These are phyloP conservation scores for Zonotrichia albicollis DNA, from an alignment of 2,797 vertebrate genomes.

Conservation along the genomic window DNA sequence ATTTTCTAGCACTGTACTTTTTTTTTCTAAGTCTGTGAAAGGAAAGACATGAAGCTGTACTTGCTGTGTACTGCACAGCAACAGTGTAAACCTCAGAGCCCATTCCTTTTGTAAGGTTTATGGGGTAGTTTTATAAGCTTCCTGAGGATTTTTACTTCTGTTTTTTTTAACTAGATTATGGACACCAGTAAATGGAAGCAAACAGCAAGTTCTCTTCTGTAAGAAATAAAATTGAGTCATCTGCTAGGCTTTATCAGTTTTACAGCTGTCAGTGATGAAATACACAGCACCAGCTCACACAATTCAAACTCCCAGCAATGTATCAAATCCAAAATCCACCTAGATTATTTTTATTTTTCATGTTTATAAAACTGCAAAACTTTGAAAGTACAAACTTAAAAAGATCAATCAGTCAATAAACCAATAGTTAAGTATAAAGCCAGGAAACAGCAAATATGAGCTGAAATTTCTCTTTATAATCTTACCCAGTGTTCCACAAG, in stretches of 20 bases:
- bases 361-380: neutral
- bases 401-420: neutral
- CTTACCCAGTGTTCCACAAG: conserved; percentile 97
- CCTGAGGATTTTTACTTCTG: neutral
- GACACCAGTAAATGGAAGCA: conserved; percentile 12
- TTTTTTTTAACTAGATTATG: conserved; percentile 15
- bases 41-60: neutral
- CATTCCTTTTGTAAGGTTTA: neutral
- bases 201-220: neutral
- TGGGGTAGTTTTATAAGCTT: neutral
- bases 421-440: neutral
- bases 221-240: conserved; percentile 35
- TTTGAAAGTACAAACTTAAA: neutral
- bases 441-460: neutral
- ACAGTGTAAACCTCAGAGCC: neutral
- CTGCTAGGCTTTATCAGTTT: conserved; percentile 29
- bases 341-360: neutral
- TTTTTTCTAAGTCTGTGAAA: neutral
- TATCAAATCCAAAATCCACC: neutral
- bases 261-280: neutral
- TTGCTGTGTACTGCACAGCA: neutral
- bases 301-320: neutral
- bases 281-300: neutral
- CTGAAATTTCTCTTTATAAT: conserved; percentile 50
- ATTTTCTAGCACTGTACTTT: neutral